Evolutionary conservation across 2,888 invertebrate genomes (phyloP), one percentile per base, ranked within the genome.

Genomic region (Macaria notata): DNA sequence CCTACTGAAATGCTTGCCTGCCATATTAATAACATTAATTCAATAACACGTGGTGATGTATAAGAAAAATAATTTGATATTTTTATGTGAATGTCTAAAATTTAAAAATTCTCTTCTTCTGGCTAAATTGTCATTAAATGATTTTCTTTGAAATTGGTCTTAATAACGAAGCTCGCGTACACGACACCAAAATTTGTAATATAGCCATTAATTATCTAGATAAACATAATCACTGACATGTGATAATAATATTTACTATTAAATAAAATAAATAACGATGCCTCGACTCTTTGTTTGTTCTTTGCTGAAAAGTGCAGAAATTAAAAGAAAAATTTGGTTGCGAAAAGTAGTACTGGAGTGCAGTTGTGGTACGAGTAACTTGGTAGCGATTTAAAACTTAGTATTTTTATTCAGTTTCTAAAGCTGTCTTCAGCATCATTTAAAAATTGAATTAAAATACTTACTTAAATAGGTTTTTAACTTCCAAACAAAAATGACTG

Each of bases 211-310:
- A 61, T 76, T 70, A 68, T 71, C 64, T 75, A 78, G 75, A 63
- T 76, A 73, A 72, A 76, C 70, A 75, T 79, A 75, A 81, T 83
- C 82, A 82, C 80, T 65, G 70, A 72, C 69, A 66, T 81, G 84
- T 84, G 84, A 82, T 81, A 81, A 69, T 76, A 72, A 69, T 67
- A 65, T 67, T 68, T 67, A 65, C 68, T 68, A 68, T 53, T 46
- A 60, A 66, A 36, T 56, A 57, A 44, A 61, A 66, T 9, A 57
- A 59, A 45, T 45, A 46, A 41, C 46, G 49, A 48, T 60, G 46
- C 31, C 38, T 49, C 29, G 6, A 44, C 33, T 60, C 57, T 59
- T 31, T 56, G 41, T 62, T 64, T 63, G 49, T 65, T 68, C 49
- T 63, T 55, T 54, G 63, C 50, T 59, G 36, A 44, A 46, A 9